These are phyloP conservation scores for Ormyrus labotus DNA, from an alignment of 2,888 invertebrate genomes.

Conservation along the genomic window DNA sequence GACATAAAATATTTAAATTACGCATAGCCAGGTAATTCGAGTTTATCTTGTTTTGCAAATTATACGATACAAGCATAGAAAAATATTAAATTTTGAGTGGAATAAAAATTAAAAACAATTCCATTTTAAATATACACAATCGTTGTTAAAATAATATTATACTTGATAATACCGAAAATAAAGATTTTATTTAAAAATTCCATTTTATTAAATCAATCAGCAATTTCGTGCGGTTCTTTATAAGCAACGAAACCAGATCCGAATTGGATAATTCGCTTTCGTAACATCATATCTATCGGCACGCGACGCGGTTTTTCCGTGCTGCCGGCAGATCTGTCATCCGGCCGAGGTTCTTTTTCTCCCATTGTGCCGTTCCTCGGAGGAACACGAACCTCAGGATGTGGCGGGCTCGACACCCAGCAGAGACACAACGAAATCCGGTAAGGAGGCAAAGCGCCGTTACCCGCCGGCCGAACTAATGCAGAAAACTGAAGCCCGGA, in stretches of 20 bases:
- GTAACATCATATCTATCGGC: background rate
- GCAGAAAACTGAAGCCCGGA: background rate
- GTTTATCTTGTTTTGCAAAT: too few species aligned
- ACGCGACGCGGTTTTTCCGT: constrained; percentile 31
- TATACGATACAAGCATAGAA: too few species aligned
- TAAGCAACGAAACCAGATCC: background rate
- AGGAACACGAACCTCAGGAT: constrained; percentile 69
- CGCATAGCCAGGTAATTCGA: too few species aligned
- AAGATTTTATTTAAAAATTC: too few species aligned
- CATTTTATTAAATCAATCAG: too few species aligned
- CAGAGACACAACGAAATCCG: constrained; percentile 63
- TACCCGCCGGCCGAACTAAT: constrained; percentile 50
- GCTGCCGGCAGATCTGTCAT: constrained; percentile 56
- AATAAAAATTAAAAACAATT: too few species aligned
- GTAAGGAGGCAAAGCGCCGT: constrained; percentile 58
- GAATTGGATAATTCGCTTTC: constrained; percentile 4
- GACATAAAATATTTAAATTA: too few species aligned
- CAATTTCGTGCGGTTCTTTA: background rate
- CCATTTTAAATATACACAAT: too few species aligned
- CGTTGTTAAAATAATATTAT: too few species aligned
- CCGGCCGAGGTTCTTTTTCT: constrained; percentile 51
- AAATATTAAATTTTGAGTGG: too few species aligned
- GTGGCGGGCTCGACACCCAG: constrained; percentile 60
- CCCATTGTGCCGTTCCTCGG: background rate
- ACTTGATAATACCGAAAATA: too few species aligned